Base-by-base conservation (phyloP, 2,113 vertebrate species). In the Chlamydotis undulata region DNA sequence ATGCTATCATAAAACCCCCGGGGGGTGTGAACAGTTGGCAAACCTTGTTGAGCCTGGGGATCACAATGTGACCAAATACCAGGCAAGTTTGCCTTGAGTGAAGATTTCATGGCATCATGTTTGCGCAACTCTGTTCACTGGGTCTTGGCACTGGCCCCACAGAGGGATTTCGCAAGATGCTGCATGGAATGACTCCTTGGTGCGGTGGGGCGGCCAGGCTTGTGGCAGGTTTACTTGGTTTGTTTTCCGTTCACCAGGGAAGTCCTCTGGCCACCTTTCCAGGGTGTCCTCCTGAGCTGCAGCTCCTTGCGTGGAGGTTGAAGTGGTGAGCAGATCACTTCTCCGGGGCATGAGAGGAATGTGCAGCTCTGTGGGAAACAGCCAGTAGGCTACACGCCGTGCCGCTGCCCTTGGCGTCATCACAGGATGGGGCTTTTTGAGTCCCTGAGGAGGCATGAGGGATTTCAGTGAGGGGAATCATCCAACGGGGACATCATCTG, bases 351-450 rank as follows among this genome's bases (percentile, higher is more conserved):
- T 0, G 15, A 82, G 28, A 96, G 74, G 78, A 95, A 90, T 59
- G 59, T 33, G 14, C 39, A 45, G 14, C 28, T 64, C 84, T 82
- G 77, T 95, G 94, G 92, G 84, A 95, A 95, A 80, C 1, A 60
- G 83, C 47, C 86, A 23, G 47, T 2, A 33, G 89, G 74, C 88
- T 82, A 33, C 50, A 28, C 2, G 12, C 19, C 0, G 0, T 26
- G 49, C 53, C 4, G 2, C 33, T n/a, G 7, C 37, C 50, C 57
- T 64, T 69, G 17, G 76, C 1, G 0, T 31, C 1, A 0, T 10
- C 84, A 47, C 5, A 3, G 68, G 61, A 52, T 12, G 52, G 60
- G 77, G 35, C 60, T 75, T 78, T 70, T 50, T 75, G 39, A 5
- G 2, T 92, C 86, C 86, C 65, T 26, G 29, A 83, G 89, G 68